Conservation (phyloP, 53 echinoderm and acorn worm genomes). For the Zoroaster sp. region DNA sequence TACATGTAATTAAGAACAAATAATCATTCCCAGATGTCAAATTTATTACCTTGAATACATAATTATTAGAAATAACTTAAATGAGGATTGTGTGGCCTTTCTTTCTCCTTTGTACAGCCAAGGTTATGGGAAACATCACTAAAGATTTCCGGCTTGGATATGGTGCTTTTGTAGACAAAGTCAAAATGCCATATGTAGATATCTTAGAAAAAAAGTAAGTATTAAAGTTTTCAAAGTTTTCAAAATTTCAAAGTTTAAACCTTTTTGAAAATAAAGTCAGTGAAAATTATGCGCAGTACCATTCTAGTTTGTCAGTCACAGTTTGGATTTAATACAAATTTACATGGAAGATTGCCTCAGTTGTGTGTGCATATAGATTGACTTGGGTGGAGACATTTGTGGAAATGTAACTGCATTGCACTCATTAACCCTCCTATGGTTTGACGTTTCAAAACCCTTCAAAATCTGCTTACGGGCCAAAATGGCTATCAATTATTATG, state of each 20-base stretch:
- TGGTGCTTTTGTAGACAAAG: conserved; percentile 97
- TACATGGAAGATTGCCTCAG: no score
- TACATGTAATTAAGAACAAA: not conserved
- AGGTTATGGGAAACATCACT: conserved; percentile 83
- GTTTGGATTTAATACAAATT: no score
- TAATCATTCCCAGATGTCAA: not conserved
- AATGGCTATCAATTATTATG: no score
- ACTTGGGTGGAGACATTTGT: no score
- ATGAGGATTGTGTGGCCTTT: not conserved
- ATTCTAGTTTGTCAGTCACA: not conserved
- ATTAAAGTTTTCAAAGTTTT: no score
- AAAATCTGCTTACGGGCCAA: no score
- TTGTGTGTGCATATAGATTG: no score
- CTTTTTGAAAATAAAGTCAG: not conserved
- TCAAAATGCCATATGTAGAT: conserved; percentile 92
- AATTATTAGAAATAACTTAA: not conserved
- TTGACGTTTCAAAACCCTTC: no score
- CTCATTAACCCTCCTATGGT: no score
- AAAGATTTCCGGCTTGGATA: conserved; percentile 86
- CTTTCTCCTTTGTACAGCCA: conserved; percentile 50
- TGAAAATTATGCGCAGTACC: no score
- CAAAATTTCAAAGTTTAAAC: not conserved
- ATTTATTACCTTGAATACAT: not conserved
- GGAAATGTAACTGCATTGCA: no score
- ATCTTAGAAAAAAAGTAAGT: conserved; percentile 86